Percentiles rank a stretch among this genome's conserved stretches.
phyloP scores from a whole-genome alignment of 2,888 invertebrate species.

The Pseudoips prasinana region DNA sequence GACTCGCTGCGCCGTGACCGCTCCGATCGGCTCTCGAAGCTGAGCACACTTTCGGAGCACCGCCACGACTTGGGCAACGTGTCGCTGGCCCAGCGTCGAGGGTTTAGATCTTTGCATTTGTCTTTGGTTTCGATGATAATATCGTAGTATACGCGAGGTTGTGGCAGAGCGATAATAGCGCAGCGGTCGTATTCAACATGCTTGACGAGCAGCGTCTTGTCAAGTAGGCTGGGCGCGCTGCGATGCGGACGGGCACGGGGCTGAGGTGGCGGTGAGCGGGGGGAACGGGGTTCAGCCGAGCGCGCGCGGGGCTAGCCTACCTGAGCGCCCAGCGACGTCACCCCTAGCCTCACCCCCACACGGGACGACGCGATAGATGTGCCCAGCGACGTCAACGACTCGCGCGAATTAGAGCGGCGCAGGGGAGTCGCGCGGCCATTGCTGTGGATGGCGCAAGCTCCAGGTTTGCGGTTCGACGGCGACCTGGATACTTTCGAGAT shows the following conservation, averaged over 20 bases:
- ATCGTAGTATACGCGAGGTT: slow-evolving; percentile 69
- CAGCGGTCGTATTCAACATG: slow-evolving; percentile 70
- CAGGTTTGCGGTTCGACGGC: slow-evolving; percentile 87
- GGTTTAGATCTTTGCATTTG: slow-evolving; percentile 52
- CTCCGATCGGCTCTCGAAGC: slow-evolving; percentile 43
- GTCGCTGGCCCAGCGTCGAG: slow-evolving; percentile 68
- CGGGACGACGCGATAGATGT: slow-evolving; percentile 84
- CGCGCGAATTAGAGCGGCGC: slow-evolving; percentile 90
- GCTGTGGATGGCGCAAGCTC: slow-evolving; percentile 84
- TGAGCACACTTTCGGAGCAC: slow-evolving; percentile 69
- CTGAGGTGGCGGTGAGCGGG: slow-evolving; percentile 46
- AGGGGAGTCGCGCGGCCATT: slow-evolving; percentile 83
- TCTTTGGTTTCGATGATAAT: slow-evolving; percentile 53
- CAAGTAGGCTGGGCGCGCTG: slow-evolving; percentile 65
- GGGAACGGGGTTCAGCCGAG: slow-evolving; percentile 67
- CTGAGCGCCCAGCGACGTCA: slow-evolving; percentile 85
- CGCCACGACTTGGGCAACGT: slow-evolving; percentile 72
- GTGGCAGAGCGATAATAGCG: slow-evolving; percentile 72
- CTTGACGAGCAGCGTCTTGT: slow-evolving; percentile 70
- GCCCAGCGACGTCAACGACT: slow-evolving; percentile 88
- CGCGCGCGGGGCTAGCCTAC: slow-evolving; percentile 83
- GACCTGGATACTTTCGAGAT: slow-evolving; percentile 94
- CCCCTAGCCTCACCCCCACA: slow-evolving; percentile 88
- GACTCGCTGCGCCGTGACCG: slow-evolving; percentile 52
- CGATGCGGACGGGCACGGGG: slow-evolving; percentile 53